phyloP scores from a whole-genome alignment of 2,113 vertebrate genomes.

The Harpagus bidentatus region DNA sequence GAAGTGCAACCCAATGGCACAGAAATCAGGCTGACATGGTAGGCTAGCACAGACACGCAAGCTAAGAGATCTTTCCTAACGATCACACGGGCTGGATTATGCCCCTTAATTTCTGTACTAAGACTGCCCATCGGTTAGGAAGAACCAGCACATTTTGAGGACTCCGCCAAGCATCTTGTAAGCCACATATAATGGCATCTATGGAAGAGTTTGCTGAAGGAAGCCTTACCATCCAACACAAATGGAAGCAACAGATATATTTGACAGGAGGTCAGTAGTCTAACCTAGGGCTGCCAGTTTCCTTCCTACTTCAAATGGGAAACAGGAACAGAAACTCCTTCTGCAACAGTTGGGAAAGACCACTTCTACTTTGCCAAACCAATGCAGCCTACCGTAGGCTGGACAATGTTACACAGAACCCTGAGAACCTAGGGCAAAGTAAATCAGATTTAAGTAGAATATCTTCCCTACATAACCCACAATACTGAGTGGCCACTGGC shows the following conservation, averaged over 20 bases:
- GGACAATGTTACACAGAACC: not conserved
- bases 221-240: not conserved
- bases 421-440: not conserved
- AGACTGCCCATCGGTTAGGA: not conserved
- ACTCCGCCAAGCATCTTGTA: accelerated
- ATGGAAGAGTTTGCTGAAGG: not conserved
- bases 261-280: not conserved
- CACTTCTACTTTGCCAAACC: not conserved
- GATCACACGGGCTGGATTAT: not conserved
- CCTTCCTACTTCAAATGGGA: conserved; percentile 12
- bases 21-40: not conserved
- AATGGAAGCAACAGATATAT: not conserved
- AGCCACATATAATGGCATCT: accelerated
- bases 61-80: not conserved
- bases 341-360: not conserved
- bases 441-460: not conserved
- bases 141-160: not conserved
- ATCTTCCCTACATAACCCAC: not conserved
- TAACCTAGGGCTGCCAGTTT: not conserved
- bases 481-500: not conserved
- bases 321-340: conserved; percentile 49
- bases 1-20: accelerated
- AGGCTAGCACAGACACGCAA: not conserved
- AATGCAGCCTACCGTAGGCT: not conserved
- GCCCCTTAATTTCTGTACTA: not conserved